Evolutionary conservation across 1,140 invertebrate species (phyloP).

Genomic region (Acyrthosiphon pisum): DNA sequence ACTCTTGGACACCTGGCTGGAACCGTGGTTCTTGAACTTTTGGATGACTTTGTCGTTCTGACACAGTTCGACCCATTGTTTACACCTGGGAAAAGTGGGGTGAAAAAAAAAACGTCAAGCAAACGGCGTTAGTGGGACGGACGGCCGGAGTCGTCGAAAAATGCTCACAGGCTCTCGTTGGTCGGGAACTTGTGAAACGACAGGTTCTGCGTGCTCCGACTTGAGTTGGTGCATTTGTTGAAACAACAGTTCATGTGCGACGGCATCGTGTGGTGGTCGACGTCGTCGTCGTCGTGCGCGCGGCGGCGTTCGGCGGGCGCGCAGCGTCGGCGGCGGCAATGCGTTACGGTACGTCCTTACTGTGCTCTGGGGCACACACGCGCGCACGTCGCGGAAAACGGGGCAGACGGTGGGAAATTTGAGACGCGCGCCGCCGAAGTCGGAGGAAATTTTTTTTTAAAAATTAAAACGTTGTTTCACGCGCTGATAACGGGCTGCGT

Average conservation of each 20-base stretch:
- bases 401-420: not conserved
- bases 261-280: constrained; percentile 20
- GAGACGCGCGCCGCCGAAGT: not conserved
- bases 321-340: not conserved
- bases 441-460: constrained; percentile 31
- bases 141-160: not conserved
- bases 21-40: constrained; percentile 50
- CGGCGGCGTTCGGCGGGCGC: not conserved
- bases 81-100: constrained; percentile 23
- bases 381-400: not conserved
- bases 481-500: constrained; percentile 48
- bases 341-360: not conserved
- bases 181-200: constrained; percentile 55
- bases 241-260: constrained; percentile 56
- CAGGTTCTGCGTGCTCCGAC: constrained; percentile 50
- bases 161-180: constrained; percentile 43
- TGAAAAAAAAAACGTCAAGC: not conserved
- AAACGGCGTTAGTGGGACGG: not conserved
- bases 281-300: not conserved
- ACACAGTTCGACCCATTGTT: constrained; percentile 52
- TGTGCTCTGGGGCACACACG: not conserved
- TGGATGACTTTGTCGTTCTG: constrained; percentile 52
- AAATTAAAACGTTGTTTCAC: constrained; percentile 55
- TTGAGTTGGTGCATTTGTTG: constrained; percentile 52
- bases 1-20: constrained; percentile 50